Evolutionary conservation across 2,797 vertebrate genomes (phyloP), one percentile per base, ranked within the genome.

Genomic region (Channallabes apus): DNA sequence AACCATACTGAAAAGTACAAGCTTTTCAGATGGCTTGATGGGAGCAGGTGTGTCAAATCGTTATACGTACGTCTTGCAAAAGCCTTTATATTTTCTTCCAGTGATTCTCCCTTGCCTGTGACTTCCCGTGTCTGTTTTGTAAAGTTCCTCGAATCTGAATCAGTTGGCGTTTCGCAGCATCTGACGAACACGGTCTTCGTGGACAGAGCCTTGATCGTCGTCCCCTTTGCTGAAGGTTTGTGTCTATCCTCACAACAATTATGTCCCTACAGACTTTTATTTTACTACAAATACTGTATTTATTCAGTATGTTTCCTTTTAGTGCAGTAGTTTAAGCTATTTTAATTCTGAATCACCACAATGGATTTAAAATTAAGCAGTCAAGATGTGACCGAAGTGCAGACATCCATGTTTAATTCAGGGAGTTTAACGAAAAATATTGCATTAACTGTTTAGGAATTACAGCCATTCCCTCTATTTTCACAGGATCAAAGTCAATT

Each of bases 101-200:
- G 98, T 97, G 98, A 99, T 92, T 99, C 98, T 93, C 97, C 98
- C 95, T 97, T 99, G 96, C 98, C 98, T 92, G 98, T 99, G 92
- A 99, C 98, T 89, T 99, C 98, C 91, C 97, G 98, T 94, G 98
- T 99, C 93, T 99, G 98, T 97, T 99, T 99, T 98, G 98, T 99
- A 97, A 99, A 99, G 96, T 99, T 99, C 97, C 97, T 96, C 93
- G 98, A 99, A 91, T 93, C 97, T 38, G 97, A 99, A 91, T 99
- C 98, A 1, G 97, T 99, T 91, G 97, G 98, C 91, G 98, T 99
- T 94, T 98, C 98, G 76, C 98, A 99, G 93, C 98, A 99, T 84
- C 96, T 99, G 96, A 99, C 98, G 89, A 99, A 99, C 96, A 99
- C 98, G 89, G 98, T 99, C 91, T 99, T 99, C 94, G 98, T 99